Evolutionary conservation across 1,140 invertebrate genomes (phyloP).

Genomic region (Acromyrmex heyeri): DNA sequence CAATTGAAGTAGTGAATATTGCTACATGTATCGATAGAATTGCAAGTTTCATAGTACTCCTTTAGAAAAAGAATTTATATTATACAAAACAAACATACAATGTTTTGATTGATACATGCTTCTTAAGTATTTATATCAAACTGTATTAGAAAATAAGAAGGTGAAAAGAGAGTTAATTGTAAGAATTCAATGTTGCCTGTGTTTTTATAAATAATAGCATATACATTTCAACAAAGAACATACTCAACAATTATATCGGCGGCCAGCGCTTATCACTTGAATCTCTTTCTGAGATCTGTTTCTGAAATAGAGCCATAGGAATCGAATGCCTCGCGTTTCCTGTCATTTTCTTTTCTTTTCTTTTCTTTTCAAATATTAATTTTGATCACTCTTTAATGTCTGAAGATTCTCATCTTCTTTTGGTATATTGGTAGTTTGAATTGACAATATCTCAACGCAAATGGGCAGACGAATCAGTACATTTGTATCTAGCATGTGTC

Average conservation of each 20-base stretch:
- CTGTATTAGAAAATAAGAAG: conserved; percentile 39
- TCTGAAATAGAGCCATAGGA: conserved; percentile 57
- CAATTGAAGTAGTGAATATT: conserved; percentile 9
- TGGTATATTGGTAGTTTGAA: conserved; percentile 47
- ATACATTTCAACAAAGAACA: conserved; percentile 50
- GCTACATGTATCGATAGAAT: conserved; percentile 35
- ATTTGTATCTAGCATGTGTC: conserved; percentile 72
- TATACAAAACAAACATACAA: conserved; percentile 29
- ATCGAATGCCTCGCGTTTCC: conserved; percentile 31
- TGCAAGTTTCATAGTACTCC: conserved; percentile 11
- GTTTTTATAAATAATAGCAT: conserved; percentile 49
- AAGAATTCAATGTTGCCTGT: conserved; percentile 24
- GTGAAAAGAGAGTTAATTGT: conserved; percentile 44
- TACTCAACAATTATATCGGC: conserved; percentile 56
- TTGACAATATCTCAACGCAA: conserved; percentile 82
- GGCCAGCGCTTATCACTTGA: conserved; percentile 71
- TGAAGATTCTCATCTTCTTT: conserved; percentile 29
- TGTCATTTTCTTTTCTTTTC: conserved; percentile 37
- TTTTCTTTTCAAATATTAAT: conserved; percentile 43
- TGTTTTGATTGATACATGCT: conserved; percentile 37
- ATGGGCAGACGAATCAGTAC: conserved; percentile 82
- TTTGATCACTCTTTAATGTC: conserved; percentile 63
- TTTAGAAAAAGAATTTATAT: conserved; percentile 30
- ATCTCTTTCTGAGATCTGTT: conserved; percentile 17
- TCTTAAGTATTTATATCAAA: conserved; percentile 19